Percentiles rank a stretch among this genome's conserved stretches.
phyloP scores from a whole-genome alignment of 2,888 invertebrate genomes.

The Chrysolina americana region DNA sequence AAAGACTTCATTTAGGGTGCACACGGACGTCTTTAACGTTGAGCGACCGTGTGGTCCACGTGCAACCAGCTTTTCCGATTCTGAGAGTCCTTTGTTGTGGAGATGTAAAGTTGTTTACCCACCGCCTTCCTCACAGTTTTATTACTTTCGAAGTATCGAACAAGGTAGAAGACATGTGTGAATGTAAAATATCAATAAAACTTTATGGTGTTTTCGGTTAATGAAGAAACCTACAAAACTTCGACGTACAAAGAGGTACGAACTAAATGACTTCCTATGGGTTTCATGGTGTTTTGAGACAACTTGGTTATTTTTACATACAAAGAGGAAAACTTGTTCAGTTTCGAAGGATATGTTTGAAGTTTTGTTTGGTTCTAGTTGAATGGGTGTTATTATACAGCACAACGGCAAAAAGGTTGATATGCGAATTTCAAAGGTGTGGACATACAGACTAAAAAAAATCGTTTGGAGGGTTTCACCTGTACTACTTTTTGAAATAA shows the following conservation, averaged over 20 bases:
- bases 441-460: too few species aligned
- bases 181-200: constrained; percentile 31
- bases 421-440: too few species aligned
- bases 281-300: neutral
- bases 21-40: constrained; percentile 34
- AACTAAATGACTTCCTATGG: neutral
- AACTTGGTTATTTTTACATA: neutral
- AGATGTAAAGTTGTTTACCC: constrained; percentile 54
- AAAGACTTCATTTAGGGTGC: constrained; percentile 49
- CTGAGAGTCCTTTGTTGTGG: constrained; percentile 49
- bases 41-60: constrained; percentile 58
- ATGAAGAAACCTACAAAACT: constrained; percentile 3
- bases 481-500: too few species aligned
- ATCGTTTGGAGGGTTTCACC: too few species aligned
- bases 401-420: too few species aligned
- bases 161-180: constrained; percentile 52
- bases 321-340: too few species aligned
- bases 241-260: neutral
- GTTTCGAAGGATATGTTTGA: too few species aligned
- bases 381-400: too few species aligned
- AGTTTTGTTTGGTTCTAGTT: too few species aligned
- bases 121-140: constrained; percentile 49
- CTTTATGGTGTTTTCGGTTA: constrained; percentile 3
- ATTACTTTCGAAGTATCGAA: constrained; percentile 47
- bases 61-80: constrained; percentile 56